Percentiles rank a stretch among this genome's conserved stretches.
Conservation (phyloP, 2,888 invertebrate genomes). For the Caenorhabditis japonica region DNA sequence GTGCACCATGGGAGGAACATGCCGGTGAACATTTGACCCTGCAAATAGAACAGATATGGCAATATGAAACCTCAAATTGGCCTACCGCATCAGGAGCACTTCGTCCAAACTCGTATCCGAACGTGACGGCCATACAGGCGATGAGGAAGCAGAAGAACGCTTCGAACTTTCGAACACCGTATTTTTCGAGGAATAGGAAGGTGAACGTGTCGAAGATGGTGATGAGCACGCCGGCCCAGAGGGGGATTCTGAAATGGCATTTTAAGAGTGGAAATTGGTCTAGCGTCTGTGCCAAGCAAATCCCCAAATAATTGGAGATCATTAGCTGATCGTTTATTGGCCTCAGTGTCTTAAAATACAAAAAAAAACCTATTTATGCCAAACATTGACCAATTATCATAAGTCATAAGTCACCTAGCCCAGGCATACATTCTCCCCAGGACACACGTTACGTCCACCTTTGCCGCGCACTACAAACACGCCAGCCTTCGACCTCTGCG, state of each 20-base stretch:
- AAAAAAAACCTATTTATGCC: too few species aligned
- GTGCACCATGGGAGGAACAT: constrained; percentile 87
- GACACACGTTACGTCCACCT: too few species aligned
- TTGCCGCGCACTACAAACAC: too few species aligned
- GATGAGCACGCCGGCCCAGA: constrained; percentile 88
- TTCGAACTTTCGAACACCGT: constrained; percentile 86
- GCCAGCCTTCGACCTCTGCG: too few species aligned
- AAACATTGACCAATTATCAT: too few species aligned
- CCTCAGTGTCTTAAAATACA: too few species aligned
- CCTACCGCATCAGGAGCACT: constrained; percentile 59
- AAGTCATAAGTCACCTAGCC: too few species aligned
- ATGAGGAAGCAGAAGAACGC: constrained; percentile 87
- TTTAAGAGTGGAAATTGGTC: too few species aligned
- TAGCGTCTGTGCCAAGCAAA: too few species aligned
- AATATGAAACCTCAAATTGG: not conserved
- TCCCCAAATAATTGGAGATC: too few species aligned
- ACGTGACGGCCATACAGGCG: constrained; percentile 87
- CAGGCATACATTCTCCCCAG: too few species aligned
- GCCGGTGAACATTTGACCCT: constrained; percentile 84
- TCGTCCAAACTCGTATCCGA: constrained; percentile 82
- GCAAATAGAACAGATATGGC: constrained; percentile 68
- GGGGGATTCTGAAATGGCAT: constrained; percentile 82
- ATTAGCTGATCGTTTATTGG: too few species aligned
- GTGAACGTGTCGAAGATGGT: constrained; percentile 90
- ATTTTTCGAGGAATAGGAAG: constrained; percentile 88